Percentiles rank a stretch among this genome's conserved stretches.
phyloP scores from a whole-genome alignment of 2,797 vertebrate genomes.

The Microcaecilia unicolor region DNA sequence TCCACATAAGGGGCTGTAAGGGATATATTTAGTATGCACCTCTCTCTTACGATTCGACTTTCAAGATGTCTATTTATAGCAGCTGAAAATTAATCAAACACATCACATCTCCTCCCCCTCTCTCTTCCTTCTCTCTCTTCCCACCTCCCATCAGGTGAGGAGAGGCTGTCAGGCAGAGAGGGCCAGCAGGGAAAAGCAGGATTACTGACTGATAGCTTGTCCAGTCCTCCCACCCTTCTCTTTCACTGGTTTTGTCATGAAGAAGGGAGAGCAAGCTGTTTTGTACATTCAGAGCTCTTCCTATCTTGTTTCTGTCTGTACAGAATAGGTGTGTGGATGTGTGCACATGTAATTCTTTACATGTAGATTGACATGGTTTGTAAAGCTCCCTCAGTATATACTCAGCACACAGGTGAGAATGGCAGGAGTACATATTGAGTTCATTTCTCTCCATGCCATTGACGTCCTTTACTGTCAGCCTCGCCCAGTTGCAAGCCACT shows the following conservation, averaged over 20 bases:
- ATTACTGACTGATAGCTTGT: background rate
- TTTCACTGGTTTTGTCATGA: background rate
- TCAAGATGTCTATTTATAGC: constrained; percentile 26
- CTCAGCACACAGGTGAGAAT: too few species aligned
- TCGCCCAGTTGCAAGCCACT: background rate
- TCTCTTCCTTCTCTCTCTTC: too few species aligned
- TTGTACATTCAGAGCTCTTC: too few species aligned
- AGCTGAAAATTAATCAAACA: constrained; percentile 10
- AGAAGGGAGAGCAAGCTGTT: background rate
- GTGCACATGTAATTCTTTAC: too few species aligned
- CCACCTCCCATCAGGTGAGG: background rate
- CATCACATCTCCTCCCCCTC: background rate
- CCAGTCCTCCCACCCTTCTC: background rate
- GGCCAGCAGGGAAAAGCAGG: background rate
- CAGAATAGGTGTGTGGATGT: background rate
- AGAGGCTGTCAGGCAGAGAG: background rate
- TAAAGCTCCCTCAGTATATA: rapidly evolving
- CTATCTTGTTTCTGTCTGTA: too few species aligned
- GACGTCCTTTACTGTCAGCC: background rate
- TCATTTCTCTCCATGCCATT: too few species aligned
- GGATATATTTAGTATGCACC: constrained; percentile 37
- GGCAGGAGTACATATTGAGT: too few species aligned
- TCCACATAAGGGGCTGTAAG: background rate
- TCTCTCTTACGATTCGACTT: constrained; percentile 19
- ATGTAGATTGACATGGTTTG: background rate